These are phyloP conservation scores for Deilephila porcellus DNA, from an alignment of 2,888 invertebrate genomes.

Conservation along the genomic window DNA sequence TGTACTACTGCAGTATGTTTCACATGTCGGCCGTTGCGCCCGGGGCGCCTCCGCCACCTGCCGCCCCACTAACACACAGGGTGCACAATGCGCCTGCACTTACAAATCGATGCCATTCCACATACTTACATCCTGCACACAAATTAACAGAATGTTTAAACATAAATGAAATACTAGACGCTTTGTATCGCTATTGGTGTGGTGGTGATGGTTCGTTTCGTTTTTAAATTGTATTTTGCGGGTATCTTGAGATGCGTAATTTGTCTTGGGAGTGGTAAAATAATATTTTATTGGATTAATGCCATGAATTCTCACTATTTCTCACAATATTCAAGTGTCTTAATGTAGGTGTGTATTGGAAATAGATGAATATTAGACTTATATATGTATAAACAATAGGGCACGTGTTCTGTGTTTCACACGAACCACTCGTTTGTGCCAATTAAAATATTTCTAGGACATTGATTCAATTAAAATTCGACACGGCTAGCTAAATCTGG, in stretches of 20 bases:
- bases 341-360: too few species aligned
- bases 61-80: slow-evolving; percentile 28
- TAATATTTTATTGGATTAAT: neutral
- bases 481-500: slow-evolving; percentile 55
- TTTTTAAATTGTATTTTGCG: neutral
- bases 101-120: slow-evolving; percentile 29
- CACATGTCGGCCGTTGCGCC: slow-evolving; percentile 17
- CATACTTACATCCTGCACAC: slow-evolving; percentile 18
- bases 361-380: neutral
- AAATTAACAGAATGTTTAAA: neutral
- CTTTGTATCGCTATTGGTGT: neutral
- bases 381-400: slow-evolving; percentile 26
- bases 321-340: too few species aligned
- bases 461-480: slow-evolving; percentile 58
- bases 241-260: too few species aligned
- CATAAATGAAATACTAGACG: too few species aligned
- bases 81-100: slow-evolving; percentile 32
- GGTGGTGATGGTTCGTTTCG: neutral
- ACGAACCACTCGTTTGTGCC: slow-evolving; percentile 38
- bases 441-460: slow-evolving; percentile 54
- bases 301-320: too few species aligned
- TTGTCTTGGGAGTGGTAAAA: too few species aligned
- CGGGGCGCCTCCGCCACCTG: slow-evolving; percentile 29
- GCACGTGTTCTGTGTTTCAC: slow-evolving; percentile 34
- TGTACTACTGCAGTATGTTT: neutral